Conservation (phyloP, 2,797 vertebrate genomes). For the Neosilurus mollespiculum region DNA sequence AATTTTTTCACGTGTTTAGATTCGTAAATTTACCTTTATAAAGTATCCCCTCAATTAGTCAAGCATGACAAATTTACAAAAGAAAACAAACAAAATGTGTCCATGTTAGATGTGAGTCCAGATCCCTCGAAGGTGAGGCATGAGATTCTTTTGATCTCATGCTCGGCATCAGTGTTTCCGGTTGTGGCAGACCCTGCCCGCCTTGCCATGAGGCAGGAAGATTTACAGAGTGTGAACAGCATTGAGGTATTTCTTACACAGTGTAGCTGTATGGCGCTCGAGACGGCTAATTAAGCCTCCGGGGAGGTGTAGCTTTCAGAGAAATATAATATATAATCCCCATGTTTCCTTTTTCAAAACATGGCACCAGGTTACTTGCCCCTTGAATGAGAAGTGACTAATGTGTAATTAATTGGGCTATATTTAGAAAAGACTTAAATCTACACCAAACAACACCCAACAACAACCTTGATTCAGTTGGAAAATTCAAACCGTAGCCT, state of each 20-base stretch:
- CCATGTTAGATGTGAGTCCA: constrained; percentile 54
- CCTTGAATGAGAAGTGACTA: constrained; percentile 88
- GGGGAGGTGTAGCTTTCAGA: constrained; percentile 80
- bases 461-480: background rate
- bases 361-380: constrained; percentile 83
- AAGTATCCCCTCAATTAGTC: constrained; percentile 10
- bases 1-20: too few relatives aligned
- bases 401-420: constrained; percentile 78
- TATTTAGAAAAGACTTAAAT: constrained; percentile 48
- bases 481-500: background rate
- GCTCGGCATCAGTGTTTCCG: constrained; percentile 56
- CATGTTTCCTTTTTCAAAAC: constrained; percentile 85
- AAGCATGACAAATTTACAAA: constrained; percentile 1
- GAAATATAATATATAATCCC: constrained; percentile 84
- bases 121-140: constrained; percentile 59
- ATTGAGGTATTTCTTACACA: constrained; percentile 88
- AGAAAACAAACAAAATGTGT: constrained; percentile 40
- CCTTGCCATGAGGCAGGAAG: constrained; percentile 82
- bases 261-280: constrained; percentile 80
- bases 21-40: too few relatives aligned
- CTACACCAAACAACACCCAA: background rate
- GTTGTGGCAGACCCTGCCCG: constrained; percentile 81
- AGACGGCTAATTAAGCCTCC: constrained; percentile 89
- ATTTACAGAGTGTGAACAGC: constrained; percentile 92
- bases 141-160: constrained; percentile 53